Evolutionary conservation across 2,797 vertebrate species (phyloP).

Genomic region (Loris lydekkerianus): DNA sequence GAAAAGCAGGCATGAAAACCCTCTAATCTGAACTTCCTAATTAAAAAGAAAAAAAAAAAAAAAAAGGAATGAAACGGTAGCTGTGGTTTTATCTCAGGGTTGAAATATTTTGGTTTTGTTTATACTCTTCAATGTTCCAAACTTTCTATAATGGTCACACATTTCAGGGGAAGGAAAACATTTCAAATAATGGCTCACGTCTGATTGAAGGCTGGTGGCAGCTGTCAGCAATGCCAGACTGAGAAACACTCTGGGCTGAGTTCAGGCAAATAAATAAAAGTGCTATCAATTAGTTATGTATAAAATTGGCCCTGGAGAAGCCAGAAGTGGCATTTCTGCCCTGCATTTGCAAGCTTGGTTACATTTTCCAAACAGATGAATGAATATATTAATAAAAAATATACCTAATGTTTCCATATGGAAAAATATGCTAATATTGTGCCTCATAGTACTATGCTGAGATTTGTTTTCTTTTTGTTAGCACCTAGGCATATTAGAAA

Average conservation of each 20-base stretch:
- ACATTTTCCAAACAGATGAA: not conserved
- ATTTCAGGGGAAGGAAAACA: slow-evolving; percentile 25
- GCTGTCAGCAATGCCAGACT: slow-evolving; percentile 51
- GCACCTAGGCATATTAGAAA: not conserved
- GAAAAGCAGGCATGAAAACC: not conserved
- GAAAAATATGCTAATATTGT: not conserved
- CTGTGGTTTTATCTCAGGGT: not conserved
- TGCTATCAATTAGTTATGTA: not conserved
- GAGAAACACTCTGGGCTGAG: not conserved
- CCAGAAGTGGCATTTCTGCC: not conserved
- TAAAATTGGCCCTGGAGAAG: not conserved
- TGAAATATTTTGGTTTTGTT: slow-evolving; percentile 17
- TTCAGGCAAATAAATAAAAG: slow-evolving; percentile 31
- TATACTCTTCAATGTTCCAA: not conserved
- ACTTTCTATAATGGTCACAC: not conserved
- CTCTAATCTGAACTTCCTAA: not conserved
- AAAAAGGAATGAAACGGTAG: not conserved
- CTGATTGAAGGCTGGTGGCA: slow-evolving; percentile 56
- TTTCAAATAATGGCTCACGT: slow-evolving; percentile 54
- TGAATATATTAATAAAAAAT: not conserved
- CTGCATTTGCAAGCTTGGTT: not conserved
- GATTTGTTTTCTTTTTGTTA: not conserved
- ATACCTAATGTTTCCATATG: not conserved
- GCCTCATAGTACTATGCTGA: not conserved
- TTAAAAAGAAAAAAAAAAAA: not conserved